Evolutionary conservation across 2,888 invertebrate genomes (phyloP).

Genomic region (Leucophenga montana): DNA sequence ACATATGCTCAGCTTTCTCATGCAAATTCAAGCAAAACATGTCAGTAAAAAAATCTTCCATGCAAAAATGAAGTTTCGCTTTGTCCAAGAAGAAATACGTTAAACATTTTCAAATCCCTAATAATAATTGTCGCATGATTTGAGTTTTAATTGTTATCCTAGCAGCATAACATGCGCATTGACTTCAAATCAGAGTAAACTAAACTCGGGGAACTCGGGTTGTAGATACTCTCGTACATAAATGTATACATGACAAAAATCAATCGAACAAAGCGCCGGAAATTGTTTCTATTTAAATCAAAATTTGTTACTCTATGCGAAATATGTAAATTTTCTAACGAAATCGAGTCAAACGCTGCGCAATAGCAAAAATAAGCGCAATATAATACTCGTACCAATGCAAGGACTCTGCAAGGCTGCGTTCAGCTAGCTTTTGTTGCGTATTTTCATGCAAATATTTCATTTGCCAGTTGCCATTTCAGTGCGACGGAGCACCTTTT

Average conservation of each 20-base stretch:
- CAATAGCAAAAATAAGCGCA: constrained; percentile 38
- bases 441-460: constrained; percentile 41
- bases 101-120: constrained; percentile 33
- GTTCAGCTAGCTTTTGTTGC: constrained; percentile 33
- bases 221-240: no score
- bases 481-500: constrained; percentile 22
- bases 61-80: constrained; percentile 19
- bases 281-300: constrained; percentile 39
- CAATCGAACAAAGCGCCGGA: constrained; percentile 43
- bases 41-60: not conserved
- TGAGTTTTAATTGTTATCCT: constrained; percentile 43
- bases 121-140: constrained; percentile 49
- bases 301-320: constrained; percentile 44
- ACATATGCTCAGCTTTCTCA: constrained; percentile 30
- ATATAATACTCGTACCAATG: no score
- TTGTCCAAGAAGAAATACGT: constrained; percentile 9
- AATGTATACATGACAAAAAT: not conserved
- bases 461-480: constrained; percentile 2
- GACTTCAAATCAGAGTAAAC: constrained; percentile 23
- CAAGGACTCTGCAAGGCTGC: constrained; percentile 30
- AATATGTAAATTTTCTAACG: constrained; percentile 42
- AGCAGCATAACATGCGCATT: not conserved
- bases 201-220: not conserved
- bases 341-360: constrained; percentile 19
- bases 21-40: constrained; percentile 40